Evolutionary conservation across 2,888 invertebrate species (phyloP), one percentile per base, ranked within the genome.

Genomic region (Gastracanthus pulcherrimus): DNA sequence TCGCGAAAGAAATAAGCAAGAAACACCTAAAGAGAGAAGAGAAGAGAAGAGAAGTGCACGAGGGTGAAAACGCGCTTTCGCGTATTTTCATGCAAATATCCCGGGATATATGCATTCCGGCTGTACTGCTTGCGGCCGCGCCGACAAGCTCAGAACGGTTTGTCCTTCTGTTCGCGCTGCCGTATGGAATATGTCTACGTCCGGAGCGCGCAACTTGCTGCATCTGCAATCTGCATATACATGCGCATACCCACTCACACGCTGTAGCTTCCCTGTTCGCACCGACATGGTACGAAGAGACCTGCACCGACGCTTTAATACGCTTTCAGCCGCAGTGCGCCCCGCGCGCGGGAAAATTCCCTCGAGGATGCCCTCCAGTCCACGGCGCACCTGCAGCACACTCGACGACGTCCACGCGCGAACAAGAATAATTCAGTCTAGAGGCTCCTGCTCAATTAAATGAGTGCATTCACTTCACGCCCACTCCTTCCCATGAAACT

Each of bases 141-240:
- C n/a, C n/a, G n/a, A n/a, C n/a, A n/a, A n/a, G n/a, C n/a, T n/a
- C n/a, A n/a, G n/a, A n/a, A n/a, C n/a, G n/a, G n/a, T n/a, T n/a
- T n/a, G n/a, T n/a, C n/a, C n/a, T n/a, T n/a, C n/a, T n/a, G n/a
- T n/a, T n/a, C n/a, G n/a, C n/a, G n/a, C n/a, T n/a, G n/a, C n/a
- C n/a, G n/a, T n/a, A n/a, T n/a, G 31, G 71, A 69, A 69, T 69
- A 48, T 69, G 69, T 69, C 69, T 48, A n/a, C 69, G 69, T 69
- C n/a, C 69, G n/a, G n/a, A n/a, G n/a, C n/a, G n/a, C n/a, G 64
- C 36, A 2, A 19, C 64, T n/a, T n/a, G n/a, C n/a, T n/a, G n/a
- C n/a, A n/a, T n/a, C n/a, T n/a, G n/a, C n/a, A n/a, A 11, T 29
- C n/a, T 29, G 41, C 26, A 41, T 29, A 1, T 26, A 11, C 45